Evolutionary conservation across 1,140 invertebrate genomes (phyloP).

Genomic region (Thaumetopoea pityocampa): DNA sequence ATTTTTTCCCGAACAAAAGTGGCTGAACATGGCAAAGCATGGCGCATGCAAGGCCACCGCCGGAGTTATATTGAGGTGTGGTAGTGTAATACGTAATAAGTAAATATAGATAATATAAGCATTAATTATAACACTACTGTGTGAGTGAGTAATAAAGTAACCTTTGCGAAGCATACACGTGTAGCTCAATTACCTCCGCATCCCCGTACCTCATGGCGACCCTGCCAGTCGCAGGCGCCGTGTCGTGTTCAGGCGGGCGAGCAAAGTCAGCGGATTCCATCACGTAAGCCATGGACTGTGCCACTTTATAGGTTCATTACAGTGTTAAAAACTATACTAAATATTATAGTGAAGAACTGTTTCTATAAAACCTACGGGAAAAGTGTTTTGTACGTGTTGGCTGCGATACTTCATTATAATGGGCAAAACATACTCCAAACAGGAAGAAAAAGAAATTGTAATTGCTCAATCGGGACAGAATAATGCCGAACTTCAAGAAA

Average conservation of each 20-base stretch:
- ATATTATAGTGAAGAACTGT: no score
- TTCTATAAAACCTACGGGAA: not conserved
- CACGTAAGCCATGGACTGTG: not conserved
- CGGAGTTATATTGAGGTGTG: no score
- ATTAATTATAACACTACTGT: no score
- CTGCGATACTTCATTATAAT: not conserved
- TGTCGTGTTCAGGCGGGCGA: conserved; percentile 1
- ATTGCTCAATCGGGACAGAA: not conserved
- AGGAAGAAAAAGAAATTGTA: conserved; percentile 1
- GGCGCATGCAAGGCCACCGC: no score
- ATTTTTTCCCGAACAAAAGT: no score
- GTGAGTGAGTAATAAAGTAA: no score
- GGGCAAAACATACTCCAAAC: not conserved
- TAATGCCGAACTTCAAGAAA: not conserved
- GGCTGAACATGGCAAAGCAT: no score
- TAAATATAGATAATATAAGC: no score
- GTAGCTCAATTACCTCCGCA: conserved; percentile 1
- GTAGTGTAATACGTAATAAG: no score
- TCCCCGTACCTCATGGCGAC: not conserved
- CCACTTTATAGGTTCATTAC: no score
- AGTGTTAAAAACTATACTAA: no score
- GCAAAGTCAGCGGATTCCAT: not conserved
- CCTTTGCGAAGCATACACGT: no score
- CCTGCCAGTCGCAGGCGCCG: conserved; percentile 1
- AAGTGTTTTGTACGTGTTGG: not conserved